Percentiles rank a stretch among this genome's conserved stretches.
Conservation (phyloP, 1,140 invertebrate species). For the Cheumatopsyche charites region DNA sequence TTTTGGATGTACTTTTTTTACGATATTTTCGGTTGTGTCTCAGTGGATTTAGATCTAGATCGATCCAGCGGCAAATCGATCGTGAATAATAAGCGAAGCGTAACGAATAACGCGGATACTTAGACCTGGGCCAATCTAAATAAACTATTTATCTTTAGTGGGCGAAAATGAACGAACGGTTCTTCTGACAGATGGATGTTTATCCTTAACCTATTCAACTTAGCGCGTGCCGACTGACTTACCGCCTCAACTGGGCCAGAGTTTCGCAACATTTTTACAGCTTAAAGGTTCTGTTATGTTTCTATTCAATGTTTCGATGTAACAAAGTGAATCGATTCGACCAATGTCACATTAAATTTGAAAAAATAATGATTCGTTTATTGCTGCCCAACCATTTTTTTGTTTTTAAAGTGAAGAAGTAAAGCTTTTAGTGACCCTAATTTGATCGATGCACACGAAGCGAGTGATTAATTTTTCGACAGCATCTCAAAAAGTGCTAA, state of each 20-base stretch:
- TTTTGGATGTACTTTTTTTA: neutral
- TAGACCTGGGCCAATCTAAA: conserved; percentile 20
- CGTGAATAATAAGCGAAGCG: conserved; percentile 30
- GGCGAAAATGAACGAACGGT: conserved; percentile 22
- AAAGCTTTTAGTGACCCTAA: too few relatives aligned
- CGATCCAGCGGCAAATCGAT: conserved; percentile 20
- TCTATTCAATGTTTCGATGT: too few relatives aligned
- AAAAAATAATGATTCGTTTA: too few relatives aligned
- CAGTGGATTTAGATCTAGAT: conserved; percentile 23
- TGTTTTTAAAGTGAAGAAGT: too few relatives aligned
- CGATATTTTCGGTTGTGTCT: conserved; percentile 9
- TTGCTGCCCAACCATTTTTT: too few relatives aligned
- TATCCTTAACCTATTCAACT: conserved; percentile 45
- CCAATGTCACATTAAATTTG: too few relatives aligned
- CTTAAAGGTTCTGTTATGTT: neutral
- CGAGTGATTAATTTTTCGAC: too few relatives aligned
- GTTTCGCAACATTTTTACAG: conserved; percentile 25
- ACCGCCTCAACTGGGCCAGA: conserved; percentile 9
- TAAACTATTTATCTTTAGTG: conserved; percentile 28
- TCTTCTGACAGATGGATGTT: conserved; percentile 36
- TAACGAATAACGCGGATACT: conserved; percentile 30
- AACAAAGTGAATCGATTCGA: too few relatives aligned
- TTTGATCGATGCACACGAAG: too few relatives aligned
- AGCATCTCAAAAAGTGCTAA: too few relatives aligned
- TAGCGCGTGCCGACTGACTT: conserved; percentile 21